Conservation (phyloP, 1,140 invertebrate genomes). For the Planococcus citri region DNA sequence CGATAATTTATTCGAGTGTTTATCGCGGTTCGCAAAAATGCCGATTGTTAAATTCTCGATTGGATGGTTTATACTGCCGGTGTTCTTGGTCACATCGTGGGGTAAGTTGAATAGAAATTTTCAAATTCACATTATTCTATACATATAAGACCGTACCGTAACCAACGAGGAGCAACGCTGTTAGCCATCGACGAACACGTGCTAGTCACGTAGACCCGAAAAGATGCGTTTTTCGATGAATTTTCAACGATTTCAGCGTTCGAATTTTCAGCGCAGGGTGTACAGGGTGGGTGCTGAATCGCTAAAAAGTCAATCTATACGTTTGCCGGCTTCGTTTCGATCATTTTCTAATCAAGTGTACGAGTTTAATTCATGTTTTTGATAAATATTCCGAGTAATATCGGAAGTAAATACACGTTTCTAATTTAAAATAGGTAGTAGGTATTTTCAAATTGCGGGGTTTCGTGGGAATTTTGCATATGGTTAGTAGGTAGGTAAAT, state of each 20-base stretch:
- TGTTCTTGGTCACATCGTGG: not conserved
- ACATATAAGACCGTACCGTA: not conserved
- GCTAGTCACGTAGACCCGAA: constrained; percentile 12
- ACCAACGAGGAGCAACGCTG: not conserved
- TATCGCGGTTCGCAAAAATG: not conserved
- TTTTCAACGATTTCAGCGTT: not conserved
- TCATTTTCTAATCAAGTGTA: too few relatives aligned
- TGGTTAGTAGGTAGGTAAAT: too few relatives aligned
- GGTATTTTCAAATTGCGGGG: too few relatives aligned
- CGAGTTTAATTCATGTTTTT: too few relatives aligned
- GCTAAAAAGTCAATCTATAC: too few relatives aligned
- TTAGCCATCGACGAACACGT: constrained; percentile 16
- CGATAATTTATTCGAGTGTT: not conserved
- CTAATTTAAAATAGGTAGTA: too few relatives aligned
- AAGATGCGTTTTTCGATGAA: not conserved
- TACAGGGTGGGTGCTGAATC: too few relatives aligned
- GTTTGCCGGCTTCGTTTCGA: too few relatives aligned
- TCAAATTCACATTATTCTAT: not conserved
- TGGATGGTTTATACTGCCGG: not conserved
- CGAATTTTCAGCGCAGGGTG: too few relatives aligned
- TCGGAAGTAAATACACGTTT: too few relatives aligned
- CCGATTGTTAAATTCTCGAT: not conserved
- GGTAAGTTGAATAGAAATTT: constrained; percentile 16
- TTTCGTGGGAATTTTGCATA: too few relatives aligned
- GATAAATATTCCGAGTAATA: too few relatives aligned